These are phyloP conservation scores for Schizaphis graminum DNA, from an alignment of 2,888 invertebrate species.

Conservation along the genomic window DNA sequence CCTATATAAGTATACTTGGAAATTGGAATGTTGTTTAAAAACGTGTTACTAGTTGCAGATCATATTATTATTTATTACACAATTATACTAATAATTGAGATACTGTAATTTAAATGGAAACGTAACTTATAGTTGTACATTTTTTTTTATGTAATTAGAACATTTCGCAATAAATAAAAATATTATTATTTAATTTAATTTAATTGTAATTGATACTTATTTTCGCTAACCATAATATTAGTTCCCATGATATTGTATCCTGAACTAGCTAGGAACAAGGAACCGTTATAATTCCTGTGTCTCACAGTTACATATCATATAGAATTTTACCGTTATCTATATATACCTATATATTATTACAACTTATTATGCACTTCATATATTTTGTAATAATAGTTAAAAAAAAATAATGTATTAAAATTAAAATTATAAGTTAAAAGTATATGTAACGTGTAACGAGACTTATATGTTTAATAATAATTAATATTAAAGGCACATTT, in stretches of 20 bases:
- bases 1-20: no score
- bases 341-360: not conserved
- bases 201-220: not conserved
- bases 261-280: not conserved
- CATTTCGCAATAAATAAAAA: not conserved
- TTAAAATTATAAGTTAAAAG: not conserved
- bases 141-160: not conserved
- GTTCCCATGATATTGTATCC: not conserved
- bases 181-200: not conserved
- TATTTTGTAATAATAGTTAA: not conserved
- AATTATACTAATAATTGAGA: not conserved
- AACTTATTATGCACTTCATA: not conserved
- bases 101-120: not conserved
- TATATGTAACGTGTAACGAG: not conserved
- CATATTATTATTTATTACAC: no score
- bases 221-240: not conserved
- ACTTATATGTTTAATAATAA: not conserved
- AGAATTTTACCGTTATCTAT: not conserved
- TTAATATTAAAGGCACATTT: not conserved
- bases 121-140: not conserved
- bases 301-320: not conserved
- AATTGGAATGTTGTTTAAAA: not conserved
- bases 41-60: not conserved
- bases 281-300: not conserved
- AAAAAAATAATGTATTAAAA: not conserved